These are phyloP conservation scores for Formica selysi DNA, from an alignment of 1,140 invertebrate genomes.

Conservation along the genomic window DNA sequence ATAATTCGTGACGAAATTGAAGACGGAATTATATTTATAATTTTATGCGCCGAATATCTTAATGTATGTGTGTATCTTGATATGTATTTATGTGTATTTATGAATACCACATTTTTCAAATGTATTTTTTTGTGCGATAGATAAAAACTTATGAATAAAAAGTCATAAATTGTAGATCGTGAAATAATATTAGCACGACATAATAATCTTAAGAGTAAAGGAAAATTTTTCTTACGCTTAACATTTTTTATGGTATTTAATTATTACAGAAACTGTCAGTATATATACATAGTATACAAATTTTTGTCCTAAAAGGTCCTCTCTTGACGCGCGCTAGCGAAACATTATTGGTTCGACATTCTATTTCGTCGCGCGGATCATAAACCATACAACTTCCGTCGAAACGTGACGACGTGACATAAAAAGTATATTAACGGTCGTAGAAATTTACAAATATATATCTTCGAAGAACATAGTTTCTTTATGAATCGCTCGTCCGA, in stretches of 20 bases:
- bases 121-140: too few species aligned
- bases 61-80: too few species aligned
- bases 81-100: too few species aligned
- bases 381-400: conserved; percentile 38
- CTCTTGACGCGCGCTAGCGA: conserved; percentile 35
- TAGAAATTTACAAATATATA: conserved; percentile 69
- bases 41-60: too few species aligned
- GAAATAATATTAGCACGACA: background rate
- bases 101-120: too few species aligned
- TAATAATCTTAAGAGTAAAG: background rate
- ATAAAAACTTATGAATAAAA: too few species aligned
- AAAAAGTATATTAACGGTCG: conserved; percentile 69
- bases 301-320: conserved; percentile 15
- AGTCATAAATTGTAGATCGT: too few species aligned
- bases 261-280: conserved; percentile 32
- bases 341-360: conserved; percentile 4
- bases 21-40: too few species aligned
- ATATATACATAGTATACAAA: background rate
- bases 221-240: background rate
- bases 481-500: conserved; percentile 25
- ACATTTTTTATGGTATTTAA: background rate
- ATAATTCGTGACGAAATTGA: too few species aligned
- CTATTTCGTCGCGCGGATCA: conserved; percentile 16
- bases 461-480: conserved; percentile 24
- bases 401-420: conserved; percentile 54